Evolutionary conservation across 2,797 vertebrate genomes (phyloP).

Genomic region (Pachyuromys duprasi): DNA sequence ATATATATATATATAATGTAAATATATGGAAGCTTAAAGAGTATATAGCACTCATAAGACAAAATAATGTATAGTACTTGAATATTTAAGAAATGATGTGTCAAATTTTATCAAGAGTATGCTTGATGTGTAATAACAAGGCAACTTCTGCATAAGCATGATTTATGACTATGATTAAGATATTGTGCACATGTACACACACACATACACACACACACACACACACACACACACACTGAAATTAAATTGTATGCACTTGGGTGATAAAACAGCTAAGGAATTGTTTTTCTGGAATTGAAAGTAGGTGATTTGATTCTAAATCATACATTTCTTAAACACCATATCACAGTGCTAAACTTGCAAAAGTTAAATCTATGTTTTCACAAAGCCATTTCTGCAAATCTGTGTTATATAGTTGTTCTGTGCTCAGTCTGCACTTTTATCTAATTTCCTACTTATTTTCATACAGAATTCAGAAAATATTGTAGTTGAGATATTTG

Average conservation of each 20-base stretch:
- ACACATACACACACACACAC: neutral
- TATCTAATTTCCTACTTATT: conserved; percentile 3
- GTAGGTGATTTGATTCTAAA: neutral
- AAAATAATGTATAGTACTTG: neutral
- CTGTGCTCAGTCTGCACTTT: neutral
- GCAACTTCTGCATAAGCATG: neutral
- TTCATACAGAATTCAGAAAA: conserved; percentile 22
- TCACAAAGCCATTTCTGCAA: neutral
- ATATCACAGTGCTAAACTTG: neutral
- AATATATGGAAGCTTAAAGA: neutral
- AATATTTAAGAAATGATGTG: neutral
- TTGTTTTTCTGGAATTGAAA: neutral
- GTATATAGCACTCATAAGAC: neutral
- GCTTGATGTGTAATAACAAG: neutral
- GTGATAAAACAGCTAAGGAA: neutral
- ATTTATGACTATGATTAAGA: neutral
- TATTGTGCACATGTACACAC: neutral
- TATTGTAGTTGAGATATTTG: neutral
- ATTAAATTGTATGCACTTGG: neutral
- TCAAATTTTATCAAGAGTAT: conserved; percentile 8
- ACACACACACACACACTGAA: neutral
- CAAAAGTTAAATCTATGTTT: neutral
- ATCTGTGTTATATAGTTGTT: neutral
- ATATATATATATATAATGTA: neutral
- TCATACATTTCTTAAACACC: neutral